Conservation (phyloP, 2,888 invertebrate species). For the Chymomyza fuscimana region DNA sequence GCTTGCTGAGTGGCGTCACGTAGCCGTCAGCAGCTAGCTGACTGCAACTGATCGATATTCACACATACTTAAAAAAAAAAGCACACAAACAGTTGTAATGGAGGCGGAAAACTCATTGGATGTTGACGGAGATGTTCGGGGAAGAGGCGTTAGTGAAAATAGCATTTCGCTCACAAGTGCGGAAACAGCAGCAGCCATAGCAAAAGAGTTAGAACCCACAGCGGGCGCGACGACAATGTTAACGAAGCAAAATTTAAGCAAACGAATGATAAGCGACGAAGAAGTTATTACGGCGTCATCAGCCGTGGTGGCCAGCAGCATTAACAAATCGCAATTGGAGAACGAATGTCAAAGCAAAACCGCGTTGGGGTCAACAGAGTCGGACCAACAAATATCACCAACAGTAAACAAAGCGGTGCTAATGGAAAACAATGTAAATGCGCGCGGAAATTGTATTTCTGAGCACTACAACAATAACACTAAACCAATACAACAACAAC, state of each 20-base stretch:
- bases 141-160: slow-evolving; percentile 44
- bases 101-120: slow-evolving; percentile 58
- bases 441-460: slow-evolving; percentile 37
- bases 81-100: slow-evolving; percentile 32
- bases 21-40: slow-evolving; percentile 55
- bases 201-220: slow-evolving; percentile 4
- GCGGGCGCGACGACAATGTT: background rate
- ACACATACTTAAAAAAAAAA: slow-evolving; percentile 45
- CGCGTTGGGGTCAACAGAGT: background rate
- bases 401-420: slow-evolving; percentile 35
- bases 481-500: slow-evolving; percentile 37
- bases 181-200: background rate
- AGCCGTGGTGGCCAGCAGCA: slow-evolving; percentile 20
- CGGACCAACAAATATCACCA: slow-evolving; percentile 11
- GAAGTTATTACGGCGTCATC: slow-evolving; percentile 46
- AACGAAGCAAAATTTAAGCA: background rate
- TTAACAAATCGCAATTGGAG: slow-evolving; percentile 35
- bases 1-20: slow-evolving; percentile 68
- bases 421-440: slow-evolving; percentile 43
- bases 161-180: slow-evolving; percentile 38
- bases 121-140: slow-evolving; percentile 39
- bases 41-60: slow-evolving; percentile 52
- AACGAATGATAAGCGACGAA: slow-evolving; percentile 24
- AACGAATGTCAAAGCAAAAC: slow-evolving; percentile 17
- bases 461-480: slow-evolving; percentile 28